Conservation (phyloP, 2,797 vertebrate genomes). For the Erpetoichthys calabaricus region DNA sequence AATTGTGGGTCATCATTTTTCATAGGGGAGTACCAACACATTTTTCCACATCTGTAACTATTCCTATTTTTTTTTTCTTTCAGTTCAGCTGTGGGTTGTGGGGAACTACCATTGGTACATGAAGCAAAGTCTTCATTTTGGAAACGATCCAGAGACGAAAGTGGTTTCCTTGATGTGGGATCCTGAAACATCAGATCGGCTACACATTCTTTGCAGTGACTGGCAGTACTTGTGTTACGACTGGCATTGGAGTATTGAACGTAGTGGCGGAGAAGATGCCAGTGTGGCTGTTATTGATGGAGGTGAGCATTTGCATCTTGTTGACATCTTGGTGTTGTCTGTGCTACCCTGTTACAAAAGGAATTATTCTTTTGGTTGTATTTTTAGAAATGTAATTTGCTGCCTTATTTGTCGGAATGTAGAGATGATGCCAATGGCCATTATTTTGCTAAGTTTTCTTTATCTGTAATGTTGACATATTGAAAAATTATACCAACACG, state of each 20-base stretch:
- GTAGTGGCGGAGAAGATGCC: constrained; percentile 50
- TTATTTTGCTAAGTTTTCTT: too few species aligned
- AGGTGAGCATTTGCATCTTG: constrained; percentile 41
- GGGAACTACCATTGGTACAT: constrained; percentile 96
- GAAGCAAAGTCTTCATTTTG: constrained; percentile 80
- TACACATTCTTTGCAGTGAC: constrained; percentile 59
- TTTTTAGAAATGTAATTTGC: too few species aligned
- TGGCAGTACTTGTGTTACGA: constrained; percentile 70
- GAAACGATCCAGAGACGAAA: constrained; percentile 34
- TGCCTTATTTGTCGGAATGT: too few species aligned
- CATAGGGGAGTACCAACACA: background rate
- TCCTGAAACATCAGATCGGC: constrained; percentile 46
- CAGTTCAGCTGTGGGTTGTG: constrained; percentile 85
- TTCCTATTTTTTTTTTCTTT: constrained; percentile 10
- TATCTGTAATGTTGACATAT: too few species aligned
- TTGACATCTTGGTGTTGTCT: too few species aligned
- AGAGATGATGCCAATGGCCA: too few species aligned
- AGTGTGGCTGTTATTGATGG: constrained; percentile 87
- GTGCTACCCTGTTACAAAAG: too few species aligned
- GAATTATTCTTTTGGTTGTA: too few species aligned
- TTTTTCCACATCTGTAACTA: background rate
- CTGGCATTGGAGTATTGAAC: constrained; percentile 75
- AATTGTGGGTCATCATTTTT: too few species aligned
- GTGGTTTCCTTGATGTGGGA: constrained; percentile 74
- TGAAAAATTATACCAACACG: too few species aligned